These are phyloP conservation scores for Drosophila atripex DNA, from an alignment of 2,888 invertebrate genomes.

Conservation along the genomic window DNA sequence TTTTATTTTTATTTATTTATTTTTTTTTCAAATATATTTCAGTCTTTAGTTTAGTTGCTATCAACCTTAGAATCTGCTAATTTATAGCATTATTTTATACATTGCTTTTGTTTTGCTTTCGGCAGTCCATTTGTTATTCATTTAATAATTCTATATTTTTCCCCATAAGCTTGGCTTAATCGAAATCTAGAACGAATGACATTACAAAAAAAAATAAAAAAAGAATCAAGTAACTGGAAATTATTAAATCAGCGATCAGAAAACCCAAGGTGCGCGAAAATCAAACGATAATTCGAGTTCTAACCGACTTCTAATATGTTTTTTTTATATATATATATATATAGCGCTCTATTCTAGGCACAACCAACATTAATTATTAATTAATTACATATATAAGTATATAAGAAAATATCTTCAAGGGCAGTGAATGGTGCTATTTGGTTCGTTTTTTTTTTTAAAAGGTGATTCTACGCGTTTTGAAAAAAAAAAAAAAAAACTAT, in stretches of 20 bases:
- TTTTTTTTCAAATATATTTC: conserved; percentile 40
- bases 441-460: conserved; percentile 3
- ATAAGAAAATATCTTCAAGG: neutral
- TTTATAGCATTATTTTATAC: conserved; percentile 17
- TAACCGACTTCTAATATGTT: conserved; percentile 8
- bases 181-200: conserved; percentile 14
- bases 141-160: conserved; percentile 2
- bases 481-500: conserved; percentile 30
- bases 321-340: neutral
- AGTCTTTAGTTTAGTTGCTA: conserved; percentile 57
- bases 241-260: conserved; percentile 22
- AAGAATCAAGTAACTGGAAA: conserved; percentile 16
- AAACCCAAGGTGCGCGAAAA: conserved; percentile 21
- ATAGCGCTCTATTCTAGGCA: conserved; percentile 17
- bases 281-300: conserved; percentile 15
- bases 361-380: conserved; percentile 9
- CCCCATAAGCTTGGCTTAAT: conserved; percentile 1
- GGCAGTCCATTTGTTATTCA: conserved; percentile 33
- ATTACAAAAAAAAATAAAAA: neutral
- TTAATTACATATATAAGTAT: conserved; percentile 4
- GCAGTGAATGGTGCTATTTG: conserved; percentile 6
- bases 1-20: neutral
- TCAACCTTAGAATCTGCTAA: conserved; percentile 33
- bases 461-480: conserved; percentile 3
- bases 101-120: conserved; percentile 19